Conservation (phyloP, 2,797 vertebrate species). For the Lithobates pipiens region DNA sequence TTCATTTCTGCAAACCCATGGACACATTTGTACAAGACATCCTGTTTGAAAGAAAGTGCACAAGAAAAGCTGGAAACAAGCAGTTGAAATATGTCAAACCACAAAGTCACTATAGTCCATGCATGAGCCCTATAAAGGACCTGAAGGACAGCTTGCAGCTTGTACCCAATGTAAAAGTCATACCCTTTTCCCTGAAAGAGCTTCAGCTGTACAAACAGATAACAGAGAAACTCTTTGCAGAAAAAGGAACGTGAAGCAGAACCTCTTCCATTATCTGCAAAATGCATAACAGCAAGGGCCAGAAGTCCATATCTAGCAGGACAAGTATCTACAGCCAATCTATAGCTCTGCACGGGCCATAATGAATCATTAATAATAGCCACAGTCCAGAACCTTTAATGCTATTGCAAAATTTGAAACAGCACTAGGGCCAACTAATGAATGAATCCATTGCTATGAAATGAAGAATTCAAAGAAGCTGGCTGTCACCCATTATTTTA, state of each 20-base stretch:
- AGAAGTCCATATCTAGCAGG: no score
- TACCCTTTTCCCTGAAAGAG: constrained; percentile 70
- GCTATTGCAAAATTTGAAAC: no score
- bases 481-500: no score
- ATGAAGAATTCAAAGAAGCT: no score
- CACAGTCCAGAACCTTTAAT: no score
- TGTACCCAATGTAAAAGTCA: constrained; percentile 69
- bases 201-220: constrained; percentile 67
- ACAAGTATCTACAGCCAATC: neutral
- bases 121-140: constrained; percentile 78
- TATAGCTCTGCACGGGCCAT: no score
- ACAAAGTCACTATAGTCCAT: constrained; percentile 77
- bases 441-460: no score
- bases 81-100: constrained; percentile 75
- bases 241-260: constrained; percentile 69
- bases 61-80: constrained; percentile 72
- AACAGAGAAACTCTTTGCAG: constrained; percentile 64
- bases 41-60: constrained; percentile 79
- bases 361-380: no score
- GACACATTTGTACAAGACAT: constrained; percentile 76
- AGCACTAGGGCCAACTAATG: no score
- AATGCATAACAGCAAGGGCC: constrained; percentile 3
- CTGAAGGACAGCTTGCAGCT: constrained; percentile 73
- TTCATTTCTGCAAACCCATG: constrained; percentile 72
- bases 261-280: constrained; percentile 72